A percentile compares a stretch with the other conserved stretches of the same genome.
phyloP scores from a whole-genome alignment of 2,888 invertebrate genomes.

The Homarus gammarus region DNA sequence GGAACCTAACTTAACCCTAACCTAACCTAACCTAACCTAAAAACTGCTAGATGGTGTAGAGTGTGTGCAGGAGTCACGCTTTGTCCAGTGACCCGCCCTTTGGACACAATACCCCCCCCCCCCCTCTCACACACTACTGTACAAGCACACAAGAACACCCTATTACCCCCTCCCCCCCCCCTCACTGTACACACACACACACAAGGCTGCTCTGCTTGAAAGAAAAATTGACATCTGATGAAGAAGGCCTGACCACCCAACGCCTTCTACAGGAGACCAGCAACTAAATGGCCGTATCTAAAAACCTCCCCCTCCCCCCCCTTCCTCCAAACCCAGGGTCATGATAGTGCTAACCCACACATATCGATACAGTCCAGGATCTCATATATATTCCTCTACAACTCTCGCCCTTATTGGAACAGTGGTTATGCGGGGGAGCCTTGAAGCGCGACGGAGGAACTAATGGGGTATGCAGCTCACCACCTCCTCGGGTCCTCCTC shows the following conservation, averaged over 20 bases:
- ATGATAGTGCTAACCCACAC: not conserved
- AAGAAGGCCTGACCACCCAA: not conserved
- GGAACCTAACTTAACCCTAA: no score
- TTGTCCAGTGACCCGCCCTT: no score
- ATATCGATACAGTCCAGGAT: not conserved
- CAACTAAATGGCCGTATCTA: not conserved
- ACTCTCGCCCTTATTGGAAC: not conserved
- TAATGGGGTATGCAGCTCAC: not conserved
- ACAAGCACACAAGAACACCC: no score
- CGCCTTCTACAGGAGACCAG: not conserved
- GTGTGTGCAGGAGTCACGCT: no score
- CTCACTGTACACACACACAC: not conserved
- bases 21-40: no score
- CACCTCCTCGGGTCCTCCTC: not conserved
- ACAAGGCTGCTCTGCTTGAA: not conserved
- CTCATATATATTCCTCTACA: not conserved
- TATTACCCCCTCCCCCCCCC: no score
- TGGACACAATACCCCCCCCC: no score
- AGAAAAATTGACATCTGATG: conserved; percentile 11
- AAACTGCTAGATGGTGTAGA: no score
- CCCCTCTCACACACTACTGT: no score
- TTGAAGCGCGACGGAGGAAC: not conserved
- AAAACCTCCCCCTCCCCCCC: not conserved
- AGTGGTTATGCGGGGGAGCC: not conserved
- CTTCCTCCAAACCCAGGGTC: not conserved